Evolutionary conservation across 2,888 invertebrate genomes (phyloP), one percentile per base, ranked within the genome.

Genomic region (Ecliptopera silaceata): DNA sequence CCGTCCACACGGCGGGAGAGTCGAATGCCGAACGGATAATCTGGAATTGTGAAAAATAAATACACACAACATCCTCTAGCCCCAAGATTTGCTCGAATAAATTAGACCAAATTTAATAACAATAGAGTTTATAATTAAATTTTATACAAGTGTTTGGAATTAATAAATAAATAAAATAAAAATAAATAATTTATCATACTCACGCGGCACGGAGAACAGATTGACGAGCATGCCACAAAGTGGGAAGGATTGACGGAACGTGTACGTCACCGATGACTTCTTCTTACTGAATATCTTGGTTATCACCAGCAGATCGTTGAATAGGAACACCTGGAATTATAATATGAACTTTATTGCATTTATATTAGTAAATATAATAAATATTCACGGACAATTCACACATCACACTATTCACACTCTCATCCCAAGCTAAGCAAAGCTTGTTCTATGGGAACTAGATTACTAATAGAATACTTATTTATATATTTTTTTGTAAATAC

Each of bases 201-300:
- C 88, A 96, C 96, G 95, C 80, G 96, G 94, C 82, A 96, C 95
- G 82, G 98, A 97, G 88, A 98, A 97, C 54, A 97, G 91, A 59
- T 96, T 96, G 71, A 98, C 98, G 43, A 96, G 94, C 95, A 98
- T 97, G 63, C 97, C 98, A 79, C 97, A 97, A 15, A 99, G 93
- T 18, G 98, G 96, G 87, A 97, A 98, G 72, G 97, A 98, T 87
- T 98, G 97, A 58, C 98, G 94, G 93, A 98, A 99, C 54, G 98
- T 97, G 88, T 99, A 99, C 8, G 98, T 98, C 59, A 97, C 97
- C 18, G 97, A 97, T 29, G 96, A 97, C 86, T 98, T 98, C 93
- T 98, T 98, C 93, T 98, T 98, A 92, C 97, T 97, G 81, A 98
- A 95, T 76, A 98, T 98, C 92, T 99, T 99, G 39, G 98, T 98